A percentile compares a stretch with the other conserved stretches of the same genome.
phyloP scores from a whole-genome alignment of 2,113 vertebrate species.

The Arenaria interpres region DNA sequence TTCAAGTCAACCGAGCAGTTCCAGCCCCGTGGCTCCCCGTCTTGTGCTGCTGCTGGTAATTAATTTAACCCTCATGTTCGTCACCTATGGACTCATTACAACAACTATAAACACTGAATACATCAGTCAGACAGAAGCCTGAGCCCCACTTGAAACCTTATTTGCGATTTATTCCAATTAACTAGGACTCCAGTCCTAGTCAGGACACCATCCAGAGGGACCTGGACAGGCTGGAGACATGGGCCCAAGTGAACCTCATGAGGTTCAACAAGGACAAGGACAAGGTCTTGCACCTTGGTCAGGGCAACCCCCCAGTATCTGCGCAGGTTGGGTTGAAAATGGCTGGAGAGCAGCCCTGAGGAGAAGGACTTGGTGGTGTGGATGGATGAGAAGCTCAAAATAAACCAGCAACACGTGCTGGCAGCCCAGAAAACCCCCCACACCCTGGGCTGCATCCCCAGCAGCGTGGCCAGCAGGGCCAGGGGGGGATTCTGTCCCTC shows the following conservation, averaged over 20 bases:
- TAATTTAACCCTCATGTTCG: rapidly evolving
- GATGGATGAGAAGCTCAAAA: background rate
- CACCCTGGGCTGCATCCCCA: background rate
- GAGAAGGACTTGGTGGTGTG: background rate
- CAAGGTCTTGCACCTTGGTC: background rate
- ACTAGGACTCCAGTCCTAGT: rapidly evolving
- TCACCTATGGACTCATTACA: too few relatives aligned
- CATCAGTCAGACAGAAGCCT: rapidly evolving
- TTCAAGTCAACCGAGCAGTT: rapidly evolving
- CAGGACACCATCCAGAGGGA: background rate
- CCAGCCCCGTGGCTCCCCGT: background rate
- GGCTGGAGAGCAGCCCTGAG: background rate
- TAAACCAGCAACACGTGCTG: background rate
- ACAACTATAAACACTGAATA: rapidly evolving
- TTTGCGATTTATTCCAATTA: background rate
- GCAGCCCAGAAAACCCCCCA: background rate
- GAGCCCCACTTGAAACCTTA: rapidly evolving
- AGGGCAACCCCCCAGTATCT: background rate
- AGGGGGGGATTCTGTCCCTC: background rate
- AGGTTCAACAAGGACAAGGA: background rate
- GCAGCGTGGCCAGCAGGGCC: background rate
- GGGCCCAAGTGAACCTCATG: background rate
- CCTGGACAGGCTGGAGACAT: background rate
- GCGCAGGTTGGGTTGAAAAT: background rate
- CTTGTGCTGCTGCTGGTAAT: background rate